Evolutionary conservation across 2,113 vertebrate genomes (phyloP).

Genomic region (Phrynosoma blainvillii): DNA sequence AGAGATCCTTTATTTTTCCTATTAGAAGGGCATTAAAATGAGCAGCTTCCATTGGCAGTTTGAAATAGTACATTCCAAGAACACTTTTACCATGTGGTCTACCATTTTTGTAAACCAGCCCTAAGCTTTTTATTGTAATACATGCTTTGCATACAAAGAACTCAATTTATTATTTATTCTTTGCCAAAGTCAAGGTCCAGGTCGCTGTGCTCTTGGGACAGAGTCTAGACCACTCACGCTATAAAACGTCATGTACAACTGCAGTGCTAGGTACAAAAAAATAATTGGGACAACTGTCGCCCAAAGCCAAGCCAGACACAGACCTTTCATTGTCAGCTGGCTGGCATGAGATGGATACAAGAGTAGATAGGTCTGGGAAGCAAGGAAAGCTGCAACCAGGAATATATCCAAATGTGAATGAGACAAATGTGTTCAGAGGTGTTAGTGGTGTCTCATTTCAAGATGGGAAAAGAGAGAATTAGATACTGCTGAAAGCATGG

Average conservation of each 20-base stretch:
- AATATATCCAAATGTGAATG: neutral
- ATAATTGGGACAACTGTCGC: constrained; percentile 11
- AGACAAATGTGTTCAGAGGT: neutral
- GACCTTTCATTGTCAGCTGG: neutral
- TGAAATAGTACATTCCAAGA: neutral
- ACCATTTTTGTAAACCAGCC: neutral
- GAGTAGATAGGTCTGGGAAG: neutral
- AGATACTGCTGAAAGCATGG: neutral
- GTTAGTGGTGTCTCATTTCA: neutral
- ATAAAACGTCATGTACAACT: neutral
- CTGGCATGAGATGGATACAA: neutral
- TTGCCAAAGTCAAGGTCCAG: neutral
- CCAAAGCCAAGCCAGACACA: neutral
- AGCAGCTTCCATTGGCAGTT: neutral
- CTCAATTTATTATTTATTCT: neutral
- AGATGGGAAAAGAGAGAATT: neutral
- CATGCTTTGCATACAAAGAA: neutral
- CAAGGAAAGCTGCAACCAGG: neutral
- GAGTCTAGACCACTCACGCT: neutral
- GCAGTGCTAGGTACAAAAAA: neutral
- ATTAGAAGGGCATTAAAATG: neutral
- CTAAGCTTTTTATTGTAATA: neutral
- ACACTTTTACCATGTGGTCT: neutral
- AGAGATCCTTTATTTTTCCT: neutral
- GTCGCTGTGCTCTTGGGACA: neutral